phyloP scores from a whole-genome alignment of 2,888 invertebrate genomes.

The Eilema depressum region DNA sequence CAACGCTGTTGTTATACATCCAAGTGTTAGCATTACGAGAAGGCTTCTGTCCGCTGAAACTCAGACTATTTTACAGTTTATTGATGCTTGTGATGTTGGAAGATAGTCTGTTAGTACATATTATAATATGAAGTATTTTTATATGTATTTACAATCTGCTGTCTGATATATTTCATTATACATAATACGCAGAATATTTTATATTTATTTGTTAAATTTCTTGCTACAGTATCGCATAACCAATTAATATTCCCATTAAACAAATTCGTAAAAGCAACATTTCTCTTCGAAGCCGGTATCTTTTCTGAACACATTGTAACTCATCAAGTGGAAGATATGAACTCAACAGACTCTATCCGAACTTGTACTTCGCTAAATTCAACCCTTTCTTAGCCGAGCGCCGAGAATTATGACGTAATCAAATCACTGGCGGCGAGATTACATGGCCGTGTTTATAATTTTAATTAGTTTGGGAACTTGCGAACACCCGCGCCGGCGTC shows the following conservation, averaged over 20 bases:
- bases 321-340: conserved; percentile 27
- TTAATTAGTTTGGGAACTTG: conserved; percentile 60
- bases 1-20: neutral
- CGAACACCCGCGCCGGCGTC: conserved; percentile 9
- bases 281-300: neutral
- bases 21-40: neutral
- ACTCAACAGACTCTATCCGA: conserved; percentile 23
- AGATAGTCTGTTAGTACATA: neutral
- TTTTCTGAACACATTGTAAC: conserved; percentile 1
- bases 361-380: conserved; percentile 35
- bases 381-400: conserved; percentile 43
- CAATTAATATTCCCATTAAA: neutral
- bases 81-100: neutral
- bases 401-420: conserved; percentile 56
- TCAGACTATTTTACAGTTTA: neutral
- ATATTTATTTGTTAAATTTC: neutral
- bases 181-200: neutral
- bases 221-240: neutral
- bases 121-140: neutral
- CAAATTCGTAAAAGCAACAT: neutral
- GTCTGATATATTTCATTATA: neutral
- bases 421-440: conserved; percentile 53
- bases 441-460: conserved; percentile 63
- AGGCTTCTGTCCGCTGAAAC: neutral
- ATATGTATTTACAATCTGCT: neutral